Percentiles rank a stretch among this genome's conserved stretches.
These are phyloP conservation scores for Chironomus riparius DNA, from an alignment of 2,888 invertebrate species.

Conservation along the genomic window DNA sequence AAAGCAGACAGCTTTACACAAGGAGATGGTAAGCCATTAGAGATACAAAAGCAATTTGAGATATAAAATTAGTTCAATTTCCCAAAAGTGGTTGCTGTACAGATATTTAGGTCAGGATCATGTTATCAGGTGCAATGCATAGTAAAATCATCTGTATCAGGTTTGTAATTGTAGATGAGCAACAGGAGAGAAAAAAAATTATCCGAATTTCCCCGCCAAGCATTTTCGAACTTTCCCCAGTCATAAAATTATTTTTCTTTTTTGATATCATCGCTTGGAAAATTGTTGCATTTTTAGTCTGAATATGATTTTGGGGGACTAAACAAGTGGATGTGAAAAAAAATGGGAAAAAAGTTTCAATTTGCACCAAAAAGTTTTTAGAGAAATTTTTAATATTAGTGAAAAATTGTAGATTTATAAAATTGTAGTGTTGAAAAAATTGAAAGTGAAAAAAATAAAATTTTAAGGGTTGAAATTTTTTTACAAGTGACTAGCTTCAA, in stretches of 20 bases:
- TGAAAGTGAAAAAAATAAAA: no score
- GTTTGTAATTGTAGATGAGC: neutral
- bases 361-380: neutral
- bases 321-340: constrained; percentile 15
- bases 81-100: neutral
- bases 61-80: neutral
- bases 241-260: neutral
- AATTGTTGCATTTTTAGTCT: constrained; percentile 2
- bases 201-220: no score
- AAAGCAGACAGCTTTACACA: neutral
- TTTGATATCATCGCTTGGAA: neutral
- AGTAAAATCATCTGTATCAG: no score
- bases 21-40: neutral
- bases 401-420: neutral
- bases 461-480: neutral
- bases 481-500: neutral
- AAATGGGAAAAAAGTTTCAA: neutral
- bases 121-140: neutral
- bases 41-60: no score
- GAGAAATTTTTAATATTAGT: neutral
- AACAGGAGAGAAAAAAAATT: neutral
- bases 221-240: neutral
- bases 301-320: constrained; percentile 3
- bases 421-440: no score
- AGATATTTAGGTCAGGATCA: neutral